Conservation (phyloP, 1,140 invertebrate genomes). For the Zelostemma sp. region DNA sequence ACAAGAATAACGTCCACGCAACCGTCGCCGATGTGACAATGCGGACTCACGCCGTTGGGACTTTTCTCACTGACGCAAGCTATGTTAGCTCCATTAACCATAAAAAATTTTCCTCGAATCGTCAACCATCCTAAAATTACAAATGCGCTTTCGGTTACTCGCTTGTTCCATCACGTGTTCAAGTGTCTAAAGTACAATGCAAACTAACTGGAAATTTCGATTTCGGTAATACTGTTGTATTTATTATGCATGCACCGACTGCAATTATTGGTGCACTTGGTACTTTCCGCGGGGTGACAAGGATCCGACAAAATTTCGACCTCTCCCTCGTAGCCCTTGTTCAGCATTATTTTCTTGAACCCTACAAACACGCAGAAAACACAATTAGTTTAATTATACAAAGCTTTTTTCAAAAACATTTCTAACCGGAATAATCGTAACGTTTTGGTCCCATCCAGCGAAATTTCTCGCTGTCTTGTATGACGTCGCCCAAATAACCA, state of each 20-base stretch:
- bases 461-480: slow-evolving; percentile 85
- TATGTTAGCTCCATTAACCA: slow-evolving; percentile 84
- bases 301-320: slow-evolving; percentile 72
- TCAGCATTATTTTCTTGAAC: slow-evolving; percentile 80
- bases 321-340: slow-evolving; percentile 81
- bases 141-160: background rate
- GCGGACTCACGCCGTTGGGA: slow-evolving; percentile 83
- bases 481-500: slow-evolving; percentile 89
- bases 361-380: slow-evolving; percentile 64
- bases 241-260: slow-evolving; percentile 60
- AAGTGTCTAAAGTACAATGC: too few relatives aligned
- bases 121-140: slow-evolving; percentile 71
- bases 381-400: background rate
- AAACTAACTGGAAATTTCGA: slow-evolving; percentile 59
- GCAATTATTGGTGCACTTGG: slow-evolving; percentile 68
- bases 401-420: background rate
- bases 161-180: too few relatives aligned
- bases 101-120: slow-evolving; percentile 81
- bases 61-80: slow-evolving; percentile 82
- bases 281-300: slow-evolving; percentile 63
- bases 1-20: slow-evolving; percentile 84
- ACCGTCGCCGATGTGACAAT: slow-evolving; percentile 86
- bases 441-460: slow-evolving; percentile 91
- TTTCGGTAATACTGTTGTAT: slow-evolving; percentile 35
- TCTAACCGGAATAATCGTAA: slow-evolving; percentile 83